These are phyloP conservation scores for Arenaria interpres DNA, from an alignment of 2,113 vertebrate species.

Conservation along the genomic window DNA sequence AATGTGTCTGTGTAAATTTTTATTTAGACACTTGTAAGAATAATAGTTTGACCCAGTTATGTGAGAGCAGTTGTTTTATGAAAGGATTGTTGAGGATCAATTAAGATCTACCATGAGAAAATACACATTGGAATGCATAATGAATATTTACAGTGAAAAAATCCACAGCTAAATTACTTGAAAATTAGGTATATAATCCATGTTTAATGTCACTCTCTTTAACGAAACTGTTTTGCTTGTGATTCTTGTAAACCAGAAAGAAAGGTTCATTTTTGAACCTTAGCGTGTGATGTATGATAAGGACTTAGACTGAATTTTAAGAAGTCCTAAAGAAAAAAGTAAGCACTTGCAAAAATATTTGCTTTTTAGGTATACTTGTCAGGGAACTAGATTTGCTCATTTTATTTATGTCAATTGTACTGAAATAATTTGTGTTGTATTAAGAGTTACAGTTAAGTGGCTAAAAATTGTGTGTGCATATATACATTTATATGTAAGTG, in stretches of 20 bases:
- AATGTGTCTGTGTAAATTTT: not conserved
- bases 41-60: not conserved
- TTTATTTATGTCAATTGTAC: not conserved
- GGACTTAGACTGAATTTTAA: not conserved
- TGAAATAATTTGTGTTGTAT: not conserved
- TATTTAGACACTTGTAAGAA: not conserved
- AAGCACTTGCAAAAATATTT: not conserved
- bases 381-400: not conserved
- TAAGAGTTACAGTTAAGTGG: not conserved
- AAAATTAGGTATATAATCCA: not conserved
- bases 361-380: not conserved
- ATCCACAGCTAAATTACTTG: not conserved
- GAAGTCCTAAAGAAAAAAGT: not conserved
- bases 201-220: not conserved
- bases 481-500: not conserved
- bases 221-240: not conserved
- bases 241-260: not conserved
- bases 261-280: not conserved
- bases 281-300: not conserved
- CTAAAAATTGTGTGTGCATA: not conserved
- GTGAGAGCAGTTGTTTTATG: not conserved
- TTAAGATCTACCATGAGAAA: not conserved
- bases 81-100: not conserved
- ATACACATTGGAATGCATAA: not conserved
- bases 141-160: not conserved